Evolutionary conservation across 2,888 invertebrate species (phyloP).

Genomic region (Boloria euphrosyne): DNA sequence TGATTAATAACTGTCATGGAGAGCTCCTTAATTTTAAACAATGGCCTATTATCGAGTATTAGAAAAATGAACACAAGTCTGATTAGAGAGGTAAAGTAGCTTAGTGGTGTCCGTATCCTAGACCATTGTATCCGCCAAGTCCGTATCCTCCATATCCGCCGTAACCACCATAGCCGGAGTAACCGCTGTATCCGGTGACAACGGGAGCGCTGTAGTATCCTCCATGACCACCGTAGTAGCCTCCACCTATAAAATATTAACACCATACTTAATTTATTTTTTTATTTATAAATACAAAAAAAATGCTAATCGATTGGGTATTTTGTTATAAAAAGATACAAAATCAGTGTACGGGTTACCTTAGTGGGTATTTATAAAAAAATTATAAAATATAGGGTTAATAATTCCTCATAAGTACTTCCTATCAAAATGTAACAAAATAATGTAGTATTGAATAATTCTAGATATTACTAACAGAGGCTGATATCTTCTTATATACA

Average conservation of each 20-base stretch:
- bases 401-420: no score
- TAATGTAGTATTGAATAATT: no score
- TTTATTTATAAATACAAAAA: no score
- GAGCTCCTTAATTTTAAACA: slow-evolving; percentile 22
- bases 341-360: no score
- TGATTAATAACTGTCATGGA: slow-evolving; percentile 21
- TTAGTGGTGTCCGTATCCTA: slow-evolving; percentile 57
- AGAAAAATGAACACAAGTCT: slow-evolving; percentile 35
- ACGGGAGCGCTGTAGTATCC: slow-evolving; percentile 35
- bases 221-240: slow-evolving; percentile 45
- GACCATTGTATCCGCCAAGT: slow-evolving; percentile 45
- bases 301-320: no score
- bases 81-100: slow-evolving; percentile 2
- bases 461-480: no score
- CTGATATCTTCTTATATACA: no score
- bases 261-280: no score
- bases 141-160: slow-evolving; percentile 56
- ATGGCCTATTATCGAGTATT: slow-evolving; percentile 35
- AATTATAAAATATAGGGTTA: no score
- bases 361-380: no score
- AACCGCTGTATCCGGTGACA: slow-evolving; percentile 45
- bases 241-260: slow-evolving; percentile 41
- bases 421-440: no score
- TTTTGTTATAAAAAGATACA: no score
- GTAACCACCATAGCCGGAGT: slow-evolving; percentile 49